phyloP scores from a whole-genome alignment of 1,140 invertebrate species.

The Drosophila arizonae region DNA sequence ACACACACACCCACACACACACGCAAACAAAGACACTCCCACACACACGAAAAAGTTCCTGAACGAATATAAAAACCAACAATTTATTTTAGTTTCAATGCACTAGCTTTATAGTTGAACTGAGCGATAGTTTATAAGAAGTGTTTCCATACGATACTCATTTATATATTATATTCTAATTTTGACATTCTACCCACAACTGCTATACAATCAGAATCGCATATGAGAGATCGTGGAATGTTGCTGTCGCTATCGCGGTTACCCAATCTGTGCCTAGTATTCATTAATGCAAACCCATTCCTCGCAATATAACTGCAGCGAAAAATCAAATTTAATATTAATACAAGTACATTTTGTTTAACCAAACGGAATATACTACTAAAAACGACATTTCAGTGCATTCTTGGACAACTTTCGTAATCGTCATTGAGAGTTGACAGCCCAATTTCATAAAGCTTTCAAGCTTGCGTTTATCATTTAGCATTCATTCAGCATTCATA shows the following conservation, averaged over 20 bases:
- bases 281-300: conserved; percentile 63
- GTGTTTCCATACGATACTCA: conserved; percentile 20
- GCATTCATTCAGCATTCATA: conserved; percentile 55
- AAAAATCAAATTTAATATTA: conserved; percentile 36
- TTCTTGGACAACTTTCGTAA: conserved; percentile 43
- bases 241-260: conserved; percentile 83
- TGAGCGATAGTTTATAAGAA: conserved; percentile 33
- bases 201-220: conserved; percentile 48
- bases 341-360: conserved; percentile 47
- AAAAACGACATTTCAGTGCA: conserved; percentile 55
- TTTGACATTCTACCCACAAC: conserved; percentile 26
- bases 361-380: conserved; percentile 42
- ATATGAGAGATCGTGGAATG: conserved; percentile 82
- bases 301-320: conserved; percentile 34
- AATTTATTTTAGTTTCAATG: background rate
- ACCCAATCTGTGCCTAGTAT: conserved; percentile 82
- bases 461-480: conserved; percentile 60
- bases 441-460: conserved; percentile 58
- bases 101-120: conserved; percentile 17
- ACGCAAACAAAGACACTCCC: conserved; percentile 20
- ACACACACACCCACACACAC: conserved; percentile 15
- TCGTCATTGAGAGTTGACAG: conserved; percentile 28
- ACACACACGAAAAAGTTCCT: conserved; percentile 20
- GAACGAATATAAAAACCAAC: background rate
- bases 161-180: conserved; percentile 12